Evolutionary conservation across 2,888 invertebrate genomes (phyloP).

Genomic region (Torymus auratus): DNA sequence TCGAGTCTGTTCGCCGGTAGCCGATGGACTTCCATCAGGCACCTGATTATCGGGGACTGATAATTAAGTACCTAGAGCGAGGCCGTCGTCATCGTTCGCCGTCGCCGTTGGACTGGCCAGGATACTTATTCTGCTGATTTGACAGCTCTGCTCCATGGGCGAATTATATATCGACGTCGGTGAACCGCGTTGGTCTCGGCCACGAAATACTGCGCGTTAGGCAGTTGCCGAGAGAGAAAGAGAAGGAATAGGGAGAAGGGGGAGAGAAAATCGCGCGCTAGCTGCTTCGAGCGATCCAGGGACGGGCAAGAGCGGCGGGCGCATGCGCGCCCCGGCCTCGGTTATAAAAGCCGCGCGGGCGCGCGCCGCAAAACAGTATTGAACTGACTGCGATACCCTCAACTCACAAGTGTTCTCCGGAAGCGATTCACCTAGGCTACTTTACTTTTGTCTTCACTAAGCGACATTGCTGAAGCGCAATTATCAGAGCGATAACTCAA

Average conservation of each 20-base stretch:
- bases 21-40: neutral
- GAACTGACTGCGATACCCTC: slow-evolving; percentile 4
- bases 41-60: neutral
- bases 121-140: no score
- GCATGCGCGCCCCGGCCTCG: slow-evolving; percentile 60
- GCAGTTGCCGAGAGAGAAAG: neutral
- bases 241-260: neutral
- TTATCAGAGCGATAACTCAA: neutral
- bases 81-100: no score
- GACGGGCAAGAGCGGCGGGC: slow-evolving; percentile 36
- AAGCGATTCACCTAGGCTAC: neutral
- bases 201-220: no score
- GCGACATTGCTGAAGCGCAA: neutral
- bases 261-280: neutral
- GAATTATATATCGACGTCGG: no score
- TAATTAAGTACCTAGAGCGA: no score
- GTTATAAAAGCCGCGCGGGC: slow-evolving; percentile 65
- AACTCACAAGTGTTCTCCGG: neutral
- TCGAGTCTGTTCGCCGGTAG: slow-evolving; percentile 58
- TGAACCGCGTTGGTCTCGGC: no score
- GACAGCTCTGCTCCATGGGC: no score
- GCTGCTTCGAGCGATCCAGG: neutral
- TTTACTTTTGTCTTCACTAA: slow-evolving; percentile 4
- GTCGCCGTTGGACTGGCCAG: no score
- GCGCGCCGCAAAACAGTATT: slow-evolving; percentile 53